These are phyloP conservation scores for Hirudinaria manillensis DNA, from an alignment of 2,888 invertebrate genomes.

Conservation along the genomic window DNA sequence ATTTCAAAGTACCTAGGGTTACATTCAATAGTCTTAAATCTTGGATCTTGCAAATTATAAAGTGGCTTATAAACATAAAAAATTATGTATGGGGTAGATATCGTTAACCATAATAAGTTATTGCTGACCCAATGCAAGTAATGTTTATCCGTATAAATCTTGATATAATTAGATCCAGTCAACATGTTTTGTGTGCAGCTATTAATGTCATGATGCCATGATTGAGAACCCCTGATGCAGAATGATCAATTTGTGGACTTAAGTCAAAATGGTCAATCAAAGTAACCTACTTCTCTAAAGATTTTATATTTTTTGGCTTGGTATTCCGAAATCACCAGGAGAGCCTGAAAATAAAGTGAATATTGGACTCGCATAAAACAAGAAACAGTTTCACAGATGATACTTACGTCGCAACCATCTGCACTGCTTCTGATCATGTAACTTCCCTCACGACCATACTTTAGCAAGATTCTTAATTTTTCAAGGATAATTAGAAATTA, in stretches of 20 bases:
- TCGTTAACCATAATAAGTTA: no score
- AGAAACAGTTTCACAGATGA: not conserved
- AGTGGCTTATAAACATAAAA: no score
- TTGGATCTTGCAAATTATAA: no score
- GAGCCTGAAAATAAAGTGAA: not conserved
- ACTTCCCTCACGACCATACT: conserved; percentile 14
- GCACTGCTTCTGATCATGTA: conserved; percentile 3
- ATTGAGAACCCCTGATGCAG: no score
- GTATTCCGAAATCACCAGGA: not conserved
- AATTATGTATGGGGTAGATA: no score
- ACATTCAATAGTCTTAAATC: no score
- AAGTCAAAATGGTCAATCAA: not conserved
- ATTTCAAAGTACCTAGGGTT: no score
- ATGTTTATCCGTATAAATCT: no score
- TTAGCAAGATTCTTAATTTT: conserved; percentile 1
- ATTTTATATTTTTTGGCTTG: conserved; percentile 1
- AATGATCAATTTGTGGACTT: not conserved
- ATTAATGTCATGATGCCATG: no score
- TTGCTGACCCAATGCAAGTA: no score
- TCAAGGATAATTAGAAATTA: not conserved
- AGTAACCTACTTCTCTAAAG: not conserved
- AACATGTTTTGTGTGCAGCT: no score
- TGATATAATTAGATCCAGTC: no score
- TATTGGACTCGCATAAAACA: not conserved
- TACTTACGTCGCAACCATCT: conserved; percentile 1